Base-by-base conservation (phyloP, 2,888 invertebrate genomes). In the Heliconius erato region DNA sequence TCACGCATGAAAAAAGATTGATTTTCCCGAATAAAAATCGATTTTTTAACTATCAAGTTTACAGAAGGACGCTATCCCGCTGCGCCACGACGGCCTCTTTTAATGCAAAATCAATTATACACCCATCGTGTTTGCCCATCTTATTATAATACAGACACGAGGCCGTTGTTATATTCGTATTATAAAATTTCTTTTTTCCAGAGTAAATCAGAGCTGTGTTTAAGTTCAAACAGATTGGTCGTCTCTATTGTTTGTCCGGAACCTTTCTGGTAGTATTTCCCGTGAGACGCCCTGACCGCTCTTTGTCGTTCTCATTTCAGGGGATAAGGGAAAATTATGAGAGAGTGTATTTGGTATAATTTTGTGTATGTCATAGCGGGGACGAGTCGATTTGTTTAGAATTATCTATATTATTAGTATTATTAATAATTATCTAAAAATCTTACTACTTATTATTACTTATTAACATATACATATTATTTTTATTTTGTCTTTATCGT, bases 231-330 rank as follows among this genome's bases (percentile, higher is more conserved):
- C 89, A 91, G 89, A 85, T 87, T 85, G 87, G 84, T 84, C 84
- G 84, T 87, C 90, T 89, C 88, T 89, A 91, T 93, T 94, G 94
- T 94, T 94, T 93, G 92, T 89, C 89, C 87, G 88, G 89, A 92
- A 93, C 93, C 94, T 94, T 94, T 94, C 93, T 92, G 91, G 90
- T 89, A 88, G 94, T 92, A 95, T 95, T 95, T 95, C 95, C 94
- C 95, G 84, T 82, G 94, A 90, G 94, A 88, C 86, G 69, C 54
- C 85, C 88, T 84, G 85, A 91, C 90, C 90, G 89, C 88, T 89
- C 89, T 90, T 89, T 91, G 89, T 92, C 92, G 92, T 90, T 90
- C 91, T 91, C 91, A 91, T 92, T 92, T 91, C 90, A 89, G 87
- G 86, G 87, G 91, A 93, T 78, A 83, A 80, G 59, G 79, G 72